phyloP scores from a whole-genome alignment of 2,888 invertebrate species.

The Agrilus cyanescens region DNA sequence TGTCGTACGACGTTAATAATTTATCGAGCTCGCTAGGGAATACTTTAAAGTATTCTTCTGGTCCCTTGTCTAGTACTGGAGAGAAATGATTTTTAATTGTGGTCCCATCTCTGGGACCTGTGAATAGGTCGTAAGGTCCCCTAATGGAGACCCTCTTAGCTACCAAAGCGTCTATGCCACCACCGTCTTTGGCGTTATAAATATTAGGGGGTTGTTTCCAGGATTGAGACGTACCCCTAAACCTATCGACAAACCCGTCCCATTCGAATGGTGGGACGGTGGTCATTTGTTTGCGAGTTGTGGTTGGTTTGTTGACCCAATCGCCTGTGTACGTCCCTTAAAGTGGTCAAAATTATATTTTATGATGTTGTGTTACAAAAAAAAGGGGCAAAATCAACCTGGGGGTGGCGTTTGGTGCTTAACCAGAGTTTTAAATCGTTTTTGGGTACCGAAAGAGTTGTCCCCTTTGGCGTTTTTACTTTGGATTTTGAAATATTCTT shows the following conservation, averaged over 20 bases:
- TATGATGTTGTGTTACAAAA: no score
- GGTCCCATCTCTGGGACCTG: constrained; percentile 39
- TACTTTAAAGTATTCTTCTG: constrained; percentile 25
- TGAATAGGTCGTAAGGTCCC: constrained; percentile 34
- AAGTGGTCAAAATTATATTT: background rate
- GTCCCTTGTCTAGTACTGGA: constrained; percentile 20
- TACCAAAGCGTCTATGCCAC: constrained; percentile 16
- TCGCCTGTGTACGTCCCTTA: constrained; percentile 12
- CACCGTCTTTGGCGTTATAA: constrained; percentile 20
- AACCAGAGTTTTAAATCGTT: constrained; percentile 14
- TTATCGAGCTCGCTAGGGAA: constrained; percentile 23
- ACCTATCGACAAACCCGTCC: constrained; percentile 26
- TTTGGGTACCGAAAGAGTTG: constrained; percentile 18
- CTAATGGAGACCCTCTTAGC: constrained; percentile 22
- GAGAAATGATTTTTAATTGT: constrained; percentile 44
- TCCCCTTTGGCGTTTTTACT: constrained; percentile 14
- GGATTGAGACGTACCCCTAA: constrained; percentile 19
- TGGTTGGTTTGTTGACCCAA: background rate
- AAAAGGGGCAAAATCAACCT: constrained; percentile 11
- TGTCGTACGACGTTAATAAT: constrained; percentile 15
- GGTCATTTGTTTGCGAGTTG: constrained; percentile 16
- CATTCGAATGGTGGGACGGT: constrained; percentile 25
- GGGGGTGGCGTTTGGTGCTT: constrained; percentile 16
- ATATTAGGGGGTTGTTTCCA: constrained; percentile 25
- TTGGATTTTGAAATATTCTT: constrained; percentile 12